A percentile compares a stretch with the other conserved stretches of the same genome.
These are phyloP conservation scores for Hydropotes inermis DNA, from an alignment of 2,113 vertebrate species.

Conservation along the genomic window DNA sequence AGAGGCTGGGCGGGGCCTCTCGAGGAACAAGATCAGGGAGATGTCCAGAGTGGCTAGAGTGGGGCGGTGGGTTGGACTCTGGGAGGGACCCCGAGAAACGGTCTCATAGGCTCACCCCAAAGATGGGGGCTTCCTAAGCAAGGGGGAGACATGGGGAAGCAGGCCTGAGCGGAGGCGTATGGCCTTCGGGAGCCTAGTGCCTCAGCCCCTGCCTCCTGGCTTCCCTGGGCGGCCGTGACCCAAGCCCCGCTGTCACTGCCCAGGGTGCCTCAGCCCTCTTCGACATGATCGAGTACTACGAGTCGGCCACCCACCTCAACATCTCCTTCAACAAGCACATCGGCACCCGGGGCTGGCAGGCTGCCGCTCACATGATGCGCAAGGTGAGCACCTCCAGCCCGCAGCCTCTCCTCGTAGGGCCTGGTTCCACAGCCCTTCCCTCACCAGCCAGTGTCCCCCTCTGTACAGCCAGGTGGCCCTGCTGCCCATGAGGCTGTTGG, in stretches of 20 bases:
- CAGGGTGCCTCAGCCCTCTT: conserved; percentile 95
- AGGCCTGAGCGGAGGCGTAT: accelerated
- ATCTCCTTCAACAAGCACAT: conserved; percentile 98
- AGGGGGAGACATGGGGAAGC: background rate
- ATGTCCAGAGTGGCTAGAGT: background rate
- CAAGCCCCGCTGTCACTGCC: background rate
- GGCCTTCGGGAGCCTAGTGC: background rate
- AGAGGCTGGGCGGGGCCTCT: background rate
- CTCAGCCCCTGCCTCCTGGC: background rate
- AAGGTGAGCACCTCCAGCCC: conserved; percentile 83
- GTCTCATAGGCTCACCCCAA: background rate
- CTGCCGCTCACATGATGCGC: conserved; percentile 95
- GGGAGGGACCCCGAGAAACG: background rate
- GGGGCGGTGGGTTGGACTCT: background rate
- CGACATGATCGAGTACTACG: conserved; percentile 98
- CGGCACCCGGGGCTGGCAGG: conserved; percentile 95
- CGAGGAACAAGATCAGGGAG: background rate
- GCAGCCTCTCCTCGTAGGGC: accelerated
- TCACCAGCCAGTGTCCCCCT: background rate
- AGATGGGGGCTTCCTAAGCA: background rate
- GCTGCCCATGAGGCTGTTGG: background rate
- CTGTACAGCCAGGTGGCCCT: background rate
- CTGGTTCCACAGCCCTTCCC: background rate
- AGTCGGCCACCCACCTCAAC: conserved; percentile 97
- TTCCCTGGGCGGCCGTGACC: accelerated